Conservation (phyloP, 2,113 vertebrate species). For the Albula glossodonta region DNA sequence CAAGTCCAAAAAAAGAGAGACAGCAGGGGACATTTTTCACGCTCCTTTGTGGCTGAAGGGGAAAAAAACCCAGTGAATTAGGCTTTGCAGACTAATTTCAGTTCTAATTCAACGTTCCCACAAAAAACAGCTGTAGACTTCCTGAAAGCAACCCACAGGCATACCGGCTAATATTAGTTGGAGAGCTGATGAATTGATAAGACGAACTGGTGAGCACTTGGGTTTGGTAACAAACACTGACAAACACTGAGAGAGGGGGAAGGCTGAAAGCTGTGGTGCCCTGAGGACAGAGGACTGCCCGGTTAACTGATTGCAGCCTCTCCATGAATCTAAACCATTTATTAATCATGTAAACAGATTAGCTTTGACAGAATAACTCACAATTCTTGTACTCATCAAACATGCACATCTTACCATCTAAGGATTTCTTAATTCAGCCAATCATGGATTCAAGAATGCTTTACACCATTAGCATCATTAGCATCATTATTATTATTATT, state of each 20-base stretch:
- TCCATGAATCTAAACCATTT: background rate
- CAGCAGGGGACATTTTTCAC: background rate
- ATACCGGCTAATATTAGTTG: background rate
- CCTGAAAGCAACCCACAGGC: background rate
- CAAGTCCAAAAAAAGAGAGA: background rate
- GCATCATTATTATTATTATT: background rate
- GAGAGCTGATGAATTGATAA: conserved; percentile 3
- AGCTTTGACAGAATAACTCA: background rate
- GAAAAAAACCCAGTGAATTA: background rate
- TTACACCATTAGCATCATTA: background rate
- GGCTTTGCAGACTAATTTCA: conserved; percentile 9
- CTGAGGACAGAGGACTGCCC: background rate
- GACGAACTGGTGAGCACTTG: background rate
- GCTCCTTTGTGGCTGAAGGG: background rate
- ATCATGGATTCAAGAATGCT: background rate
- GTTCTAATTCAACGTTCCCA: background rate
- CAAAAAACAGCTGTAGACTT: conserved; percentile 3
- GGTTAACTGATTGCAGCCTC: background rate
- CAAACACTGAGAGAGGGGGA: background rate
- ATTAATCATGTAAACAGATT: background rate
- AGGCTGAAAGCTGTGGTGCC: background rate
- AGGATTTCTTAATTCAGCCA: background rate
- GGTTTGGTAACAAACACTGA: background rate
- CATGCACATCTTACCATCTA: background rate
- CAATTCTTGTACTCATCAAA: background rate